Percentiles rank a stretch among this genome's conserved stretches.
Evolutionary conservation across 2,888 invertebrate species (phyloP).

Genomic region (Pseudanteris insignis): DNA sequence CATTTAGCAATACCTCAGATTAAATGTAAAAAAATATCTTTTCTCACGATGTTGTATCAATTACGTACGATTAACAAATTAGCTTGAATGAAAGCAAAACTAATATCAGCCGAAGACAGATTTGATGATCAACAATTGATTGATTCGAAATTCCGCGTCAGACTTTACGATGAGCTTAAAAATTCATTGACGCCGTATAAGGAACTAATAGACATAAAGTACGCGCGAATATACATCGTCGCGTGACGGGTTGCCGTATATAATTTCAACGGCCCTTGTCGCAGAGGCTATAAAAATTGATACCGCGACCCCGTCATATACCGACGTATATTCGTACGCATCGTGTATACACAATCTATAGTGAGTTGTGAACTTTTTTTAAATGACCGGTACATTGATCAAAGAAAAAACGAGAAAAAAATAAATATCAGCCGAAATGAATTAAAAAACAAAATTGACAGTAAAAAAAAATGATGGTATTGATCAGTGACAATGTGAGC

Average conservation of each 20-base stretch:
- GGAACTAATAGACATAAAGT: slow-evolving; percentile 27
- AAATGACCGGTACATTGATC: slow-evolving; percentile 15
- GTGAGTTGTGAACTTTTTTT: slow-evolving; percentile 22
- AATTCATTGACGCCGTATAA: slow-evolving; percentile 20
- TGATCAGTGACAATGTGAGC: too few relatives aligned
- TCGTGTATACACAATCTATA: slow-evolving; percentile 14
- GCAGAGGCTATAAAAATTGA: slow-evolving; percentile 41
- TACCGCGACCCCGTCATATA: slow-evolving; percentile 35
- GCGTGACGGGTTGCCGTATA: slow-evolving; percentile 25
- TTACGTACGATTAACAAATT: too few relatives aligned
- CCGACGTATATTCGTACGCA: slow-evolving; percentile 19
- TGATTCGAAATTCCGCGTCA: neutral
- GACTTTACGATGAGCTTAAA: slow-evolving; percentile 12
- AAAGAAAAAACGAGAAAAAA: too few relatives aligned
- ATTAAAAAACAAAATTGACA: too few relatives aligned
- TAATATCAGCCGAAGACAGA: neutral
- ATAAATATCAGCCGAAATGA: too few relatives aligned
- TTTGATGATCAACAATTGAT: neutral
- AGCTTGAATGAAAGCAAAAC: too few relatives aligned
- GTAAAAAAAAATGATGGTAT: too few relatives aligned
- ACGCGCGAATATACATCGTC: slow-evolving; percentile 22
- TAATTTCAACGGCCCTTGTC: slow-evolving; percentile 37
- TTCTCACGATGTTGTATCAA: too few relatives aligned
- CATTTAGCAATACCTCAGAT: too few relatives aligned
- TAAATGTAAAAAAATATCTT: too few relatives aligned